Base-by-base conservation (phyloP, 2,797 vertebrate genomes). In the Acrocephalus scirpaceus region DNA sequence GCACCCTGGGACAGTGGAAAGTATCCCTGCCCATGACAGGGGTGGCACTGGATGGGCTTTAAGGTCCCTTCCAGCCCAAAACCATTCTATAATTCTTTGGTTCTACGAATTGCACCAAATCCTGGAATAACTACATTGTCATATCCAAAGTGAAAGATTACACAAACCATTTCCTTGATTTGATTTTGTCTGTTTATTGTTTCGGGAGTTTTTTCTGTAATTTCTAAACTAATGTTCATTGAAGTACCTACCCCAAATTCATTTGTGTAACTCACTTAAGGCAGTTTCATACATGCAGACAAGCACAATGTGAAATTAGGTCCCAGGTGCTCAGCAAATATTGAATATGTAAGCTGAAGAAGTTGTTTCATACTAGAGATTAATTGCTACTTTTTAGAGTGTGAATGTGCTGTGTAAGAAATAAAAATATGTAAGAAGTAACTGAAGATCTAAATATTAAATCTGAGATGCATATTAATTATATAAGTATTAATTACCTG, bases 391-490 rank as follows among this genome's bases (percentile, higher is more conserved):
- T 51, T 76, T 77, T 79, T 50, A 70, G 9, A 65, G 32, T 71
- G 47, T 30, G 57, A 50, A 38, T 18, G 17, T 29, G 13, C 11
- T 45, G 36, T 32, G 18, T 11, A 51, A 57, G 13, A 76, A 57
- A 62, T 29, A 57, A 44, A 70, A 76, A 57, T 32, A 30, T 18
- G 14, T 40, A 54, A 75, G 88, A 78, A 19, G 45, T 34, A 64
- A 89, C 4, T 27, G 51, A 82, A 72, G 18, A 84, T 30, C 14
- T 90, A 40, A 92, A 82, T 80, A 91, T 18, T 76, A 50, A 90
- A 62, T 58, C 34, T 76, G 32, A 76, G 19, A 53, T 88, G 30
- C 47, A 50, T 23, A 74, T 25, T 72, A 61, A 88, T 60, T 27
- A 36, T 38, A 82, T 34, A 71, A 77, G 74, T 71, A 79, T 54